These are phyloP conservation scores for Numida meleagris DNA, from an alignment of 2,113 vertebrate genomes.

Conservation along the genomic window DNA sequence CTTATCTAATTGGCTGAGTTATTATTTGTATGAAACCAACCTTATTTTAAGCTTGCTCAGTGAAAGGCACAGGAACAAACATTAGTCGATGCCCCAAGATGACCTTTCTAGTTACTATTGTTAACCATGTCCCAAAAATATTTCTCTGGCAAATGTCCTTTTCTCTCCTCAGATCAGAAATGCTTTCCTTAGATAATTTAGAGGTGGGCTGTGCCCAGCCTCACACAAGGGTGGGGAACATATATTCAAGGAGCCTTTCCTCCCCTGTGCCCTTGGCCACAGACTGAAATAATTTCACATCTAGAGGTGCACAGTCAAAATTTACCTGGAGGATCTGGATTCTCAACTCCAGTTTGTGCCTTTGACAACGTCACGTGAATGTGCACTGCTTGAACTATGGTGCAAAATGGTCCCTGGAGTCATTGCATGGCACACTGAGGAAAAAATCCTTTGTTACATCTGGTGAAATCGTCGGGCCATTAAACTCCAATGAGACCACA, in stretches of 20 bases:
- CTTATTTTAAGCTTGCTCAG: constrained; percentile 9
- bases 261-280: neutral
- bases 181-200: neutral
- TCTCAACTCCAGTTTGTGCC: neutral
- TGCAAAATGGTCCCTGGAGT: accelerated
- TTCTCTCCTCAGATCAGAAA: neutral
- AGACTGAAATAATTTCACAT: neutral
- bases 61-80: constrained; percentile 30
- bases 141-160: constrained; percentile 31
- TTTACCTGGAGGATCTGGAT: neutral
- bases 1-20: constrained; percentile 27
- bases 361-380: neutral
- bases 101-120: constrained; percentile 41
- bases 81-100: neutral
- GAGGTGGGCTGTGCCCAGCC: neutral
- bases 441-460: neutral
- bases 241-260: neutral
- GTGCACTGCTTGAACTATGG: neutral
- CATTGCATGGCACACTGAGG: neutral
- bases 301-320: neutral
- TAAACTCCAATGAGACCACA: neutral
- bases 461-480: neutral
- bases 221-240: neutral
- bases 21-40: constrained; percentile 29
- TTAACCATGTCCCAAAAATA: neutral